Percentiles rank a stretch among this genome's conserved stretches.
phyloP scores from a whole-genome alignment of 2,888 invertebrate genomes.

The Biston betularia region DNA sequence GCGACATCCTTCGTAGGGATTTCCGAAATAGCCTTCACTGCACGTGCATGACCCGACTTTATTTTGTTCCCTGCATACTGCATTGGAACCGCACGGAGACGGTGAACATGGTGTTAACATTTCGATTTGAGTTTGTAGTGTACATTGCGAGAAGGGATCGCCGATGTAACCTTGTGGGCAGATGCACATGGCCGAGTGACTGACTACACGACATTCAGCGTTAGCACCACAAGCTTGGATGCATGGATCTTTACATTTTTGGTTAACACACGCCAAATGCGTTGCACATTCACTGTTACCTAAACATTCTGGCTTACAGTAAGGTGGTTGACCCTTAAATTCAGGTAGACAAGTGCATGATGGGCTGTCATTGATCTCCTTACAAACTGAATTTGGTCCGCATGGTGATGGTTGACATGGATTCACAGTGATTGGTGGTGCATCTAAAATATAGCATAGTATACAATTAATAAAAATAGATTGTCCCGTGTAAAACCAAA shows the following conservation, averaged over 20 bases:
- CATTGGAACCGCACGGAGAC: conserved; percentile 91
- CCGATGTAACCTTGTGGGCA: conserved; percentile 88
- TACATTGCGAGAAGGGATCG: conserved; percentile 88
- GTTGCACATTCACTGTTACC: conserved; percentile 91
- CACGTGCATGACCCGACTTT: conserved; percentile 90
- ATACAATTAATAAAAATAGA: background rate
- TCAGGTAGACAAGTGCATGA: conserved; percentile 91
- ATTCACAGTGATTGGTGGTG: conserved; percentile 73
- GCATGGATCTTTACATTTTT: conserved; percentile 92
- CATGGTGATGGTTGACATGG: conserved; percentile 93
- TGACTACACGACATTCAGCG: conserved; percentile 91
- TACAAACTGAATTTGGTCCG: conserved; percentile 92
- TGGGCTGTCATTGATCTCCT: conserved; percentile 88
- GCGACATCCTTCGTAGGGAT: conserved; percentile 91
- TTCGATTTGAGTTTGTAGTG: conserved; percentile 78
- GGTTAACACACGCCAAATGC: conserved; percentile 90
- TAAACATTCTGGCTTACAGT: conserved; percentile 92
- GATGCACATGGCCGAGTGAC: conserved; percentile 92
- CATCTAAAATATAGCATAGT: conserved; percentile 55
- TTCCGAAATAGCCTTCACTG: conserved; percentile 89
- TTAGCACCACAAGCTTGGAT: conserved; percentile 89
- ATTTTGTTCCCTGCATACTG: conserved; percentile 89
- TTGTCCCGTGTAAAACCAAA: background rate
- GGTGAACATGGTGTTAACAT: conserved; percentile 88
- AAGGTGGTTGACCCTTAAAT: conserved; percentile 90